Conservation (phyloP, 2,888 invertebrate genomes). For the Stramonita haemastoma region DNA sequence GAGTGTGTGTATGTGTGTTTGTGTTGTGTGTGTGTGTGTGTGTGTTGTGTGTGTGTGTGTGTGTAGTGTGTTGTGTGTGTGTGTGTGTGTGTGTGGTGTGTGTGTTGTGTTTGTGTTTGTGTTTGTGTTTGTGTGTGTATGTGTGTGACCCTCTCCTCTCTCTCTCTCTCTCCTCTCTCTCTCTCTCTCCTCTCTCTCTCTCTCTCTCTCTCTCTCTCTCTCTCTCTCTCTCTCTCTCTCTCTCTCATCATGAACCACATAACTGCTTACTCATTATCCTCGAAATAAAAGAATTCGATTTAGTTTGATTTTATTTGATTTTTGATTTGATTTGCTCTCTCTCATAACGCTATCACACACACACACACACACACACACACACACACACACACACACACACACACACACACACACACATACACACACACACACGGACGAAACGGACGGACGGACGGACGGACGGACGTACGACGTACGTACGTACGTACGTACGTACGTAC, state of each 20-base stretch:
- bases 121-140: neutral
- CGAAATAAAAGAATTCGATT: too few relatives aligned
- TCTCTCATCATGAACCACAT: neutral
- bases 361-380: slow-evolving; percentile 32
- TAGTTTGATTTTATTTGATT: too few relatives aligned
- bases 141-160: neutral
- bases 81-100: neutral
- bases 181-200: slow-evolving; percentile 6
- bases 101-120: neutral
- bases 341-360: too few relatives aligned
- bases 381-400: slow-evolving; percentile 31
- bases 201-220: slow-evolving; percentile 27
- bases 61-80: too few relatives aligned
- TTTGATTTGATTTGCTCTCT: too few relatives aligned
- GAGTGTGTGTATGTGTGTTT: slow-evolving; percentile 9
- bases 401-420: slow-evolving; percentile 31
- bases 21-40: neutral
- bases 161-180: neutral
- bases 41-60: neutral
- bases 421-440: slow-evolving; percentile 18
- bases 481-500: neutral
- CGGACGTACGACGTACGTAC: neutral
- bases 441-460: neutral
- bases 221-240: slow-evolving; percentile 28
- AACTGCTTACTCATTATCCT: too few relatives aligned